Percentiles rank a stretch among this genome's conserved stretches.
Conservation (phyloP, 2,113 vertebrate genomes). For the Dasyprocta punctata region DNA sequence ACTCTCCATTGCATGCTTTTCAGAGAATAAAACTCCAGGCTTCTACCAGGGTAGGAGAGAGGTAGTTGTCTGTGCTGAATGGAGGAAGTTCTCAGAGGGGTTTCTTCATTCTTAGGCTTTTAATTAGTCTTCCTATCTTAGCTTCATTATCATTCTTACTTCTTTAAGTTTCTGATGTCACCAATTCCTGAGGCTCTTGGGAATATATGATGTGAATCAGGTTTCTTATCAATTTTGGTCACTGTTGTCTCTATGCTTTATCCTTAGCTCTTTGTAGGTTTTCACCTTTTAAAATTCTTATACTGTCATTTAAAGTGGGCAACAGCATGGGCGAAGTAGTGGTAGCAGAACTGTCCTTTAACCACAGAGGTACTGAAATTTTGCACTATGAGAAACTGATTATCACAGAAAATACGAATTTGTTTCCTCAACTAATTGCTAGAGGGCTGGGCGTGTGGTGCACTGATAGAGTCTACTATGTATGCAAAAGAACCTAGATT, state of each 20-base stretch:
- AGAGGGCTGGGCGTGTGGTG: not conserved
- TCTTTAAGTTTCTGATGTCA: not conserved
- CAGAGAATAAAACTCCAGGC: not conserved
- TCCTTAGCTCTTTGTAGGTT: not conserved
- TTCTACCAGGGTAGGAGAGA: not conserved
- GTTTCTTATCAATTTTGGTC: not conserved
- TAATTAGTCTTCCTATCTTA: not conserved
- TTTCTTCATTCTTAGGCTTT: not conserved
- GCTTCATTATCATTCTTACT: not conserved
- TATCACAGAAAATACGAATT: not conserved
- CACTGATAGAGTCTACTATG: not conserved
- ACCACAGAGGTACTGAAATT: not conserved
- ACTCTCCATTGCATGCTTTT: not conserved
- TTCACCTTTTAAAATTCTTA: conserved; percentile 32
- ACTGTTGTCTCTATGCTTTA: not conserved
- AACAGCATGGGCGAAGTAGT: not conserved
- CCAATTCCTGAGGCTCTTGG: not conserved
- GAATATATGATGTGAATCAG: not conserved
- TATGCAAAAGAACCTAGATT: too few species aligned
- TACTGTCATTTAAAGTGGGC: not conserved
- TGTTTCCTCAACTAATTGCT: not conserved
- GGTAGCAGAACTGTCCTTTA: not conserved
- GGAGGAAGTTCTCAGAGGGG: not conserved
- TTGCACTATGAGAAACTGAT: not conserved
- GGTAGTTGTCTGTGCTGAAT: not conserved